Conservation (phyloP, 2,797 vertebrate genomes). For the Macrochelys suwanniensis region DNA sequence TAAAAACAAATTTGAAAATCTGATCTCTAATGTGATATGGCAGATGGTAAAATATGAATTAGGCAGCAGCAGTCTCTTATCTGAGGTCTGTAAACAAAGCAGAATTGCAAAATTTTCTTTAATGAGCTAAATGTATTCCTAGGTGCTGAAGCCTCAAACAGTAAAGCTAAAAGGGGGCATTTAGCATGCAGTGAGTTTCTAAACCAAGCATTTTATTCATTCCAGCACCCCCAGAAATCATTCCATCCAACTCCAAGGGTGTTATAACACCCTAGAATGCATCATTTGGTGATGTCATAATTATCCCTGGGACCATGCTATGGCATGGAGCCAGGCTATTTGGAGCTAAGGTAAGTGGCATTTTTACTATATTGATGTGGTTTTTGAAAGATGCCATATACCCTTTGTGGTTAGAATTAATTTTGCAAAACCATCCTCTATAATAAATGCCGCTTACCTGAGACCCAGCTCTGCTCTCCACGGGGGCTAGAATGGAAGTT, state of each 20-base stretch:
- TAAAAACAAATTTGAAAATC: conserved; percentile 8
- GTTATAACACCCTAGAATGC: background rate
- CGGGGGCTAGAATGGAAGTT: accelerated
- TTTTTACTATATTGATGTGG: accelerated
- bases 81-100: conserved; percentile 45
- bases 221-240: background rate
- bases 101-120: background rate
- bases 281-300: background rate
- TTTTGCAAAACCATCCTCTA: background rate
- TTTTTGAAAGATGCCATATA: background rate
- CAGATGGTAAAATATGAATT: conserved; percentile 74
- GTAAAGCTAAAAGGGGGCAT: background rate
- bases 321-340: background rate
- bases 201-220: background rate
- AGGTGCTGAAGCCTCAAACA: background rate
- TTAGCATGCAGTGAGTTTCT: background rate
- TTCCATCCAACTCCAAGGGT: background rate
- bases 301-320: background rate
- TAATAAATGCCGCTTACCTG: background rate
- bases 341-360: background rate
- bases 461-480: accelerated
- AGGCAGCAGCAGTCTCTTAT: conserved; percentile 39
- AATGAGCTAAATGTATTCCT: conserved; percentile 24
- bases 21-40: conserved; percentile 52
- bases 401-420: background rate